A percentile compares a stretch with the other conserved stretches of the same genome.
phyloP scores from a whole-genome alignment of 2,113 vertebrate species.

The Lepidothrix coronata region DNA sequence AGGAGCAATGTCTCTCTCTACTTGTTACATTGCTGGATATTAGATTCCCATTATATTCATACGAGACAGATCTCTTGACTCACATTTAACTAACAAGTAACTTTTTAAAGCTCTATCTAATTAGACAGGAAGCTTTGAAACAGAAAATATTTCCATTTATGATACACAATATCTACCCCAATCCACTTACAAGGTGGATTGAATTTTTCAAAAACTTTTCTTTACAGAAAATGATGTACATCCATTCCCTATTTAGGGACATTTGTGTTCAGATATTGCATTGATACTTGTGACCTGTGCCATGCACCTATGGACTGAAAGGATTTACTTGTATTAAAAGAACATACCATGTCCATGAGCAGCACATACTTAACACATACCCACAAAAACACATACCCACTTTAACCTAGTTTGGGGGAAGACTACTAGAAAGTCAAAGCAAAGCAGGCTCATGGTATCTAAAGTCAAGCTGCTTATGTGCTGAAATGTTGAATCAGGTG shows the following conservation, averaged over 20 bases:
- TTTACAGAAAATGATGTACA: background rate
- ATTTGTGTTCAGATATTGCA: background rate
- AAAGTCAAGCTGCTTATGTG: background rate
- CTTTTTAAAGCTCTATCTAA: background rate
- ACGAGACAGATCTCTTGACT: background rate
- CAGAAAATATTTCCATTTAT: background rate
- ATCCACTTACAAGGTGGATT: background rate
- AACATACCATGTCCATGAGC: background rate
- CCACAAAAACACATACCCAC: no score
- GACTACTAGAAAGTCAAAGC: background rate
- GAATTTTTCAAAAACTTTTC: background rate
- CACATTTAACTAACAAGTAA: background rate
- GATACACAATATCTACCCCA: background rate
- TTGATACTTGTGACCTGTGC: background rate
- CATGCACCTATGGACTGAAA: background rate
- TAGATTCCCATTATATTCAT: background rate
- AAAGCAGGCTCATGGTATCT: background rate
- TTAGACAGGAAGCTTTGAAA: background rate
- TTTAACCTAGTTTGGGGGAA: background rate
- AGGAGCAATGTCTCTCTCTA: background rate
- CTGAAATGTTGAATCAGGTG: background rate
- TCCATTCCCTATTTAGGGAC: background rate
- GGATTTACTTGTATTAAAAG: background rate
- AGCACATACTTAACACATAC: background rate
- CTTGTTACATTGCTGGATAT: background rate